Evolutionary conservation across 2,113 vertebrate species (phyloP), one percentile per base, ranked within the genome.

Genomic region (Actinemys pallida): DNA sequence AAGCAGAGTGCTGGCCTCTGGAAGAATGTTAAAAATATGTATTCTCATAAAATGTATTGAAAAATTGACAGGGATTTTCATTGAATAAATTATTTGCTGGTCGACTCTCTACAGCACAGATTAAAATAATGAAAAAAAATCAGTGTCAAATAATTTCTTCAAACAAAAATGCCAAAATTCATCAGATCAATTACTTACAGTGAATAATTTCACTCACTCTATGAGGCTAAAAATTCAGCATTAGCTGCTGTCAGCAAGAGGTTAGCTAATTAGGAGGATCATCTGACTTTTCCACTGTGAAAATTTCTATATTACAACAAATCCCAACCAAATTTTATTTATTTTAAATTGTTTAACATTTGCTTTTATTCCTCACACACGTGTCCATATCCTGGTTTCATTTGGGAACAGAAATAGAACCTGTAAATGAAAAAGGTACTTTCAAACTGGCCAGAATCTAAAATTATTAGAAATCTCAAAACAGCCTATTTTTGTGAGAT

Each of bases 101-200:
- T 92, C 90, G 88, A 47, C 62, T 81, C 89, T 84, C 92, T 8
- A 52, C 42, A 69, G 86, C 94, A 11, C 81, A 86, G 50, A 65
- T 90, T 92, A 92, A 84, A 72, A 72, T 72, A 72, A 87, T 90
- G 54, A 84, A 17, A 50, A 50, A 59, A 47, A 49, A 85, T 8
- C 76, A 79, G 9, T 42, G 88, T 83, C 50, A 89, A 95, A 47
- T 56, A 81, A 93, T 88, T 87, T 89, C 52, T 86, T 90, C 78
- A 92, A 88, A 92, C 83, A 56, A 93, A 95, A 93, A 93, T 83
- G 62, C 85, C 87, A 95, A 57, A 45, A 81, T 72, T 75, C 52
- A 59, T 94, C 49, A 75, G 88, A 79, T 79, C 50, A 90, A 93
- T 89, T 93, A 79, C 39, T 49, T 39, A n/a, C 78, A 83, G 83